Conservation (phyloP, 64 coral and sea anemone genomes). For the Stylophora pistillata region DNA sequence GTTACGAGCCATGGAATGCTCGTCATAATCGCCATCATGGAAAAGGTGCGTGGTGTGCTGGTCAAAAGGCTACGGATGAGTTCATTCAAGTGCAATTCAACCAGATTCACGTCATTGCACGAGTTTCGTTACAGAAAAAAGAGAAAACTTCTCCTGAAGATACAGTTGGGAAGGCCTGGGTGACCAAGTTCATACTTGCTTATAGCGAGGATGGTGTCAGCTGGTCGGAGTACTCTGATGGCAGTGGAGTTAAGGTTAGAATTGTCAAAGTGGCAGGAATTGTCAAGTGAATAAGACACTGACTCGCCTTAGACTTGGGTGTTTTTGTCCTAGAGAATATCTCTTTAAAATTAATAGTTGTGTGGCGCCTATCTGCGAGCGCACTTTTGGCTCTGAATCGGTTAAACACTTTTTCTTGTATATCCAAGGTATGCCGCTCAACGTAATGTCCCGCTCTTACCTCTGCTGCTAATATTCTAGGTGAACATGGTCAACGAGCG, state of each 20-base stretch:
- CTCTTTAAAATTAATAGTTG: constrained; percentile 17
- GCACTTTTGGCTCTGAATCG: constrained; percentile 22
- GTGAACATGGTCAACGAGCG: not conserved
- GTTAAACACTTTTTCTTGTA: not conserved
- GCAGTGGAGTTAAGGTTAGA: constrained; percentile 30
- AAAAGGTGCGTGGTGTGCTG: constrained; percentile 73
- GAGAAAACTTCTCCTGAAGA: not conserved
- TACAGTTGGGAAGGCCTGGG: constrained; percentile 41
- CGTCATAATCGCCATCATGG: constrained; percentile 46
- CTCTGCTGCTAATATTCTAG: not conserved
- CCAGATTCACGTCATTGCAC: constrained; percentile 44
- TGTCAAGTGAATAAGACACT: too few species aligned
- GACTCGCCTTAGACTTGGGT: not conserved
- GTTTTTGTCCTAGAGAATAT: constrained; percentile 13
- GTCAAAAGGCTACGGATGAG: constrained; percentile 19
- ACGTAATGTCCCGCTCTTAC: too few species aligned
- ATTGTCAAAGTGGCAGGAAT: too few species aligned
- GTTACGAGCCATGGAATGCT: constrained; percentile 55
- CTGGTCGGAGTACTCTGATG: constrained; percentile 54
- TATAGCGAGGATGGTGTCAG: constrained; percentile 55
- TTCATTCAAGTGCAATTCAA: constrained; percentile 53
- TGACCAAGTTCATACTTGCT: constrained; percentile 50
- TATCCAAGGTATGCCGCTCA: too few species aligned
- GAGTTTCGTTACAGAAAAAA: constrained; percentile 34
- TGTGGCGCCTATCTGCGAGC: constrained; percentile 23